Evolutionary conservation across 2,113 vertebrate species (phyloP).

Genomic region (Prionailurus bengalensis): DNA sequence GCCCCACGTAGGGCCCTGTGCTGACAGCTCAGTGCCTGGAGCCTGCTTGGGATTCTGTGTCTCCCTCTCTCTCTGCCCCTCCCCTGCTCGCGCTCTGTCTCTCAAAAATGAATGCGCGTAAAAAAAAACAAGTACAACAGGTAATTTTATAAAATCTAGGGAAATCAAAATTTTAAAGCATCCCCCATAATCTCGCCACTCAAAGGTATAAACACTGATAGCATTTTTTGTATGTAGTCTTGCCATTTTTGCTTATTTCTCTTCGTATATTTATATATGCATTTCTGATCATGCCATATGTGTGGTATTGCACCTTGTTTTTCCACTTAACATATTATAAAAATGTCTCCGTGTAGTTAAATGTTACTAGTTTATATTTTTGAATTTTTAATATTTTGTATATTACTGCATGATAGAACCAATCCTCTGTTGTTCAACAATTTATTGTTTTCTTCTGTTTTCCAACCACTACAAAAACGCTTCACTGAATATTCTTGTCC

Average conservation of each 20-base stretch:
- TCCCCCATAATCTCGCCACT: background rate
- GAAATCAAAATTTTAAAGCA: constrained; percentile 33
- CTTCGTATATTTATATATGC: background rate
- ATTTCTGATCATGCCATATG: background rate
- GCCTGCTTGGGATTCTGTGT: too few species aligned
- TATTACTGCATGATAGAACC: background rate
- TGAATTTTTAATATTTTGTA: background rate
- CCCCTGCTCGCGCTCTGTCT: too few species aligned
- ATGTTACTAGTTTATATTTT: background rate
- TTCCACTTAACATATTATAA: background rate
- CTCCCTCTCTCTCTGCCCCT: too few species aligned
- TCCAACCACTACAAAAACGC: background rate
- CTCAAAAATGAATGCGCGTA: too few species aligned
- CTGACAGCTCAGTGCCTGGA: too few species aligned
- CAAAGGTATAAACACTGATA: background rate
- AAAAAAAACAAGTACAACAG: background rate
- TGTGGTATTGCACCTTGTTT: constrained; percentile 4
- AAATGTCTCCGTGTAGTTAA: background rate
- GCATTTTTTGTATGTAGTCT: background rate
- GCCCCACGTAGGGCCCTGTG: too few species aligned
- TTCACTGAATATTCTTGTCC: background rate
- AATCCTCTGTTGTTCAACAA: background rate
- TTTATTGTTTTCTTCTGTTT: background rate
- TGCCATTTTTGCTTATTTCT: background rate
- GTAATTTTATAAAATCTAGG: background rate